Evolutionary conservation across 2,113 vertebrate genomes (phyloP).

Genomic region (Callospermophilus lateralis): DNA sequence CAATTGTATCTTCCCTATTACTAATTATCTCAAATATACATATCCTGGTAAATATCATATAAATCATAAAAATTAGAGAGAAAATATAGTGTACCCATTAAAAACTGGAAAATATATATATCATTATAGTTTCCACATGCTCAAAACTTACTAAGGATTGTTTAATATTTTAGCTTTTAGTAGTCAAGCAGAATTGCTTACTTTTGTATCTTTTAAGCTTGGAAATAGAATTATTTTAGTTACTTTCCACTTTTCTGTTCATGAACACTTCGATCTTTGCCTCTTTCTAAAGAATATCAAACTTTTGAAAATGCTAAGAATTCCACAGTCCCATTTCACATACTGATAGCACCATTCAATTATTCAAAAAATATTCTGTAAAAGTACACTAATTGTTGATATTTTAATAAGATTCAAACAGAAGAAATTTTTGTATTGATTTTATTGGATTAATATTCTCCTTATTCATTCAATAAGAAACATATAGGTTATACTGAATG

Average conservation of each 20-base stretch:
- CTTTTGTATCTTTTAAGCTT: constrained; percentile 30
- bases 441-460: constrained; percentile 29
- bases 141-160: constrained; percentile 7
- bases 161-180: constrained; percentile 54
- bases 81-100: constrained; percentile 6
- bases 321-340: neutral
- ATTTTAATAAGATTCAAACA: constrained; percentile 30
- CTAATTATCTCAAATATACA: neutral
- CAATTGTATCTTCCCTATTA: constrained; percentile 28
- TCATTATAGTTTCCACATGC: neutral
- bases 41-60: constrained; percentile 26
- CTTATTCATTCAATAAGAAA: constrained; percentile 51
- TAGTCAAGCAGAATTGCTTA: neutral
- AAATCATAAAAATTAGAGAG: constrained; percentile 30
- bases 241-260: constrained; percentile 33
- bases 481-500: neutral
- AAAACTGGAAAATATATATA: neutral
- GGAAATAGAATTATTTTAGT: neutral
- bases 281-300: constrained; percentile 35
- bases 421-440: neutral
- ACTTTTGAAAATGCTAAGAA: neutral
- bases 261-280: neutral
- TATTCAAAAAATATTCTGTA: constrained; percentile 2
- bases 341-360: neutral
- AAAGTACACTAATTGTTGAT: neutral